Percentiles rank a stretch among this genome's conserved stretches.
Conservation (phyloP, 35 echinoderm and acorn worm species). For the Amphiura filiformis region DNA sequence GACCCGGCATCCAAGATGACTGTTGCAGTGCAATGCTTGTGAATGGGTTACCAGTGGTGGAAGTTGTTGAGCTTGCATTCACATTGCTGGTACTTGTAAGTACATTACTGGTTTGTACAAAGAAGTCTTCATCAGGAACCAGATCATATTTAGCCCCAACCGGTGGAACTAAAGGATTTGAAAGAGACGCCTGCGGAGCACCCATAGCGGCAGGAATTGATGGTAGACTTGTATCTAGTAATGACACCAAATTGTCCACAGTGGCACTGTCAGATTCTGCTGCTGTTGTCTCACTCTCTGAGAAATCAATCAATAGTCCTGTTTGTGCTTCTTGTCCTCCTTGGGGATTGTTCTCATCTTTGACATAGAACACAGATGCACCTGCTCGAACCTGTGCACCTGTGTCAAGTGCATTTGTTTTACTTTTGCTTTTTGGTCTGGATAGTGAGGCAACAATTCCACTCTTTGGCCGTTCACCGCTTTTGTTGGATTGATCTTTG, state of each 20-base stretch:
- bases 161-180: not conserved
- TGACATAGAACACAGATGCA: constrained; percentile 39
- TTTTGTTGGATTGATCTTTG: not conserved
- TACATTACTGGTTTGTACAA: not conserved
- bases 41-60: not conserved
- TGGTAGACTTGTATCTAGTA: constrained; percentile 23
- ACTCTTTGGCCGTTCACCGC: not conserved
- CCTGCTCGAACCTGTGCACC: constrained; percentile 9
- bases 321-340: constrained; percentile 11
- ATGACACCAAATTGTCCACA: not conserved
- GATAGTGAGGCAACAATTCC: not conserved
- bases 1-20: not conserved
- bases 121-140: constrained; percentile 9
- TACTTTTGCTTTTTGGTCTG: not conserved
- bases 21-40: not conserved
- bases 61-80: not conserved
- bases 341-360: not conserved
- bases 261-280: not conserved
- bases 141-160: constrained; percentile 7
- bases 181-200: not conserved
- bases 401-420: not conserved
- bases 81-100: not conserved
- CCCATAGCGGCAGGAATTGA: not conserved
- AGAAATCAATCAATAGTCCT: constrained; percentile 28
- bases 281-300: not conserved